A percentile compares a stretch with the other conserved stretches of the same genome.
phyloP scores from a whole-genome alignment of 2,113 vertebrate genomes.

The Calyptomena viridis region DNA sequence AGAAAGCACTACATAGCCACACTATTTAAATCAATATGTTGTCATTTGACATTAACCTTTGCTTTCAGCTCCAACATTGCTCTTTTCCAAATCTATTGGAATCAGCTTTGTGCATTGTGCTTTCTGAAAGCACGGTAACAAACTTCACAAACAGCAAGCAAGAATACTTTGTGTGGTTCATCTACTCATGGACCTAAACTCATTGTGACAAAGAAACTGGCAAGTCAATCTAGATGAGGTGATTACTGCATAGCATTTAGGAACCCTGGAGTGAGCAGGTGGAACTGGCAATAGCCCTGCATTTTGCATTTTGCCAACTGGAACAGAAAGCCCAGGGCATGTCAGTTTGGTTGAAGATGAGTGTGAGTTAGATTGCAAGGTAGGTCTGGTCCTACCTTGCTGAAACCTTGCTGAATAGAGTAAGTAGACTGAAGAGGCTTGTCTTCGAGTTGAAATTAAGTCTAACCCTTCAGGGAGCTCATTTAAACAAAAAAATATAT shows the following conservation, averaged over 20 bases:
- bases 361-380: neutral
- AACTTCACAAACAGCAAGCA: neutral
- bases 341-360: neutral
- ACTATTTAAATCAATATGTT: neutral
- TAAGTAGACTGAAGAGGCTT: neutral
- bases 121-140: neutral
- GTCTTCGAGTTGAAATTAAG: neutral
- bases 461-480: neutral
- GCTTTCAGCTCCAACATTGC: neutral
- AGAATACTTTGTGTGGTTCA: neutral
- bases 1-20: neutral
- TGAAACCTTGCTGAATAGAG: neutral
- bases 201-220: neutral
- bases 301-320: neutral
- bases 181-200: neutral
- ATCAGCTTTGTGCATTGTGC: neutral
- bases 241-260: neutral
- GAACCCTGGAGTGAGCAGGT: neutral
- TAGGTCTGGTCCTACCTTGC: neutral
- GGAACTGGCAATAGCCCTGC: neutral
- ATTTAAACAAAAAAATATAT: neutral
- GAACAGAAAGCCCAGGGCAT: neutral
- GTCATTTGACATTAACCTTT: neutral
- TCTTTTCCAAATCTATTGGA: neutral
- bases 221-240: neutral